A percentile compares a stretch with the other conserved stretches of the same genome.
Evolutionary conservation across 1,140 invertebrate genomes (phyloP).

Genomic region (Dysdera silvatica): DNA sequence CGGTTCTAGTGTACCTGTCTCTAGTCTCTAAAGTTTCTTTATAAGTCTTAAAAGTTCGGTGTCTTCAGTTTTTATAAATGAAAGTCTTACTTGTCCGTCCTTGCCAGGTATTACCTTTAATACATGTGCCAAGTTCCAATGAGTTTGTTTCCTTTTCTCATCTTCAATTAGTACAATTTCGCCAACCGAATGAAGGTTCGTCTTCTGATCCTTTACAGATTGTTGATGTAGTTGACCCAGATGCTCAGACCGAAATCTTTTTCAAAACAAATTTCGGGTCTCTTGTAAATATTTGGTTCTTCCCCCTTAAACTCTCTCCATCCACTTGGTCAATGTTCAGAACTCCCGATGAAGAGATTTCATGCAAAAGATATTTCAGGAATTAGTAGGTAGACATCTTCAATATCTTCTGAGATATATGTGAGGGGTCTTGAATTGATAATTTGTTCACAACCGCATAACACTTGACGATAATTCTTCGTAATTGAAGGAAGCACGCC

Average conservation of each 20-base stretch:
- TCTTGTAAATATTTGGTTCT: neutral
- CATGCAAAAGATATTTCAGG: neutral
- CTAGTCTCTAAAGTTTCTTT: too few species aligned
- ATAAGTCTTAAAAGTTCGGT: too few species aligned
- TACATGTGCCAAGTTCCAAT: neutral
- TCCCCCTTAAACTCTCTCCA: neutral
- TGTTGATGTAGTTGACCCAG: neutral
- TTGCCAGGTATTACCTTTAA: neutral
- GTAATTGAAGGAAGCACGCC: neutral
- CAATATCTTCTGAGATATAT: neutral
- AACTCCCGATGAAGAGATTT: too few species aligned
- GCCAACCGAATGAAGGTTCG: neutral
- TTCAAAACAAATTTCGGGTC: neutral
- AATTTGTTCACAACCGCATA: constrained; percentile 4
- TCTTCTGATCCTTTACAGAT: neutral
- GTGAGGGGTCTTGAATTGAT: neutral
- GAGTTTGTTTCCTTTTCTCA: neutral
- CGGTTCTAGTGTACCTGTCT: too few species aligned
- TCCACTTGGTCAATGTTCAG: neutral
- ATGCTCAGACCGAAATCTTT: neutral
- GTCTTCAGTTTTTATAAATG: neutral
- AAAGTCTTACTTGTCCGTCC: neutral
- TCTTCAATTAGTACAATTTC: neutral
- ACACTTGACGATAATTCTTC: neutral
- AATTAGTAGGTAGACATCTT: neutral